Conservation (phyloP, 1,140 invertebrate species). For the Drosophila pallidifrons region DNA sequence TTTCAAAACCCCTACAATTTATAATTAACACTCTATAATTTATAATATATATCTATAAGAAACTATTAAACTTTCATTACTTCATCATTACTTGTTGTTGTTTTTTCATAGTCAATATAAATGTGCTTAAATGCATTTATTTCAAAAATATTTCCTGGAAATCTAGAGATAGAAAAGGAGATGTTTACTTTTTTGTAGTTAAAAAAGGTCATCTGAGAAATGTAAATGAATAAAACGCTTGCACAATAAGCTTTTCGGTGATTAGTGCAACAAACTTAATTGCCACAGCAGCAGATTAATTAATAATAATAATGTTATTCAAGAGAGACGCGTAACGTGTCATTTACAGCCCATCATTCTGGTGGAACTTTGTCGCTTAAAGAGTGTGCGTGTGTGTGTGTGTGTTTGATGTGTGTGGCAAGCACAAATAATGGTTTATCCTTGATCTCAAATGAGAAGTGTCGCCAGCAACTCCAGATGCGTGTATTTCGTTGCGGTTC, state of each 20-base stretch:
- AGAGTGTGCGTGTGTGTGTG: not conserved
- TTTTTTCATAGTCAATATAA: no score
- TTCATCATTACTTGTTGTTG: no score
- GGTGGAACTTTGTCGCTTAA: not conserved
- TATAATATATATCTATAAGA: no score
- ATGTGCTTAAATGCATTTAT: no score
- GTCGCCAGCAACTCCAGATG: slow-evolving; percentile 11
- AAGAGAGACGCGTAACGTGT: not conserved
- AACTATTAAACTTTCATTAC: no score
- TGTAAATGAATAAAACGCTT: slow-evolving; percentile 15
- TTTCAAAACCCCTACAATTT: no score
- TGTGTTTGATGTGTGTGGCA: no score
- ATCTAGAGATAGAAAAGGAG: no score
- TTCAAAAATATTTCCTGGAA: no score
- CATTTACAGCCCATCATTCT: slow-evolving; percentile 36
- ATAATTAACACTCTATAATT: no score
- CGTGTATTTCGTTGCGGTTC: slow-evolving; percentile 12
- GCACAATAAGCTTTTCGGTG: slow-evolving; percentile 26
- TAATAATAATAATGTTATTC: slow-evolving; percentile 12
- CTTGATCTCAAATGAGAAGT: slow-evolving; percentile 73
- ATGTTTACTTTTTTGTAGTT: not conserved
- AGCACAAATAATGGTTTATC: slow-evolving; percentile 36
- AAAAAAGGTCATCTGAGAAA: slow-evolving; percentile 28
- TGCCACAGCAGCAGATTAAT: slow-evolving; percentile 39
- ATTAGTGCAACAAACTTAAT: slow-evolving; percentile 67